Base-by-base conservation (phyloP, 1,140 invertebrate genomes). In the Nasonia giraulti region DNA sequence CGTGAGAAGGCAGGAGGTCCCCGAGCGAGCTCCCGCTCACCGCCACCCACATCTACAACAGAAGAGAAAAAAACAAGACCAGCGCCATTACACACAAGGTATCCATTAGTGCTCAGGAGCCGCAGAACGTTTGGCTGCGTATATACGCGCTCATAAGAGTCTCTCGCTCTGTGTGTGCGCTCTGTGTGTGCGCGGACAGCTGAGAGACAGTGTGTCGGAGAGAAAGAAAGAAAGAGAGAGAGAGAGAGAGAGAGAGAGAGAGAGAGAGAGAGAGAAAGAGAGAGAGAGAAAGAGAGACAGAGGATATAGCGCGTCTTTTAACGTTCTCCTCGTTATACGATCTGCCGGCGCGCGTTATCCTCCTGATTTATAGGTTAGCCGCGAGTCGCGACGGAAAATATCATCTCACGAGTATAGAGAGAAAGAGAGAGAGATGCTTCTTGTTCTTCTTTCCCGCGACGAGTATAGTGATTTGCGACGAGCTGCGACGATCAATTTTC, bases 21-120 rank as follows among this genome's bases (percentile, higher is more conserved):
- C 89, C 91, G 91, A 93, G 91, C 92, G 92, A 92, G 92, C 92
- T 93, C 91, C 92, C 92, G 92, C 92, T 93, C 93, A 93, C 92
- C 93, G 93, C 93, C 92, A 93, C 93, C 92, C 93, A 93, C 93
- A 93, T 93, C 93, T 93, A 93, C 91, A 93, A 93, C 92, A 93
- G 91, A 93, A 92, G 90, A 93, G 92, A 93, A 92, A 86, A 85
- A 83, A 93, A 92, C 92, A 93, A 93, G 92, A 93, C 92, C 92
- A 93, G 92, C 92, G 92, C 91, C 90, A 92, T 93, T 93, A 93
- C 92, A 93, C 90, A 93, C 91, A 93, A 93, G 91, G 89, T 92
- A 92, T 92, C 91, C 90, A 93, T 92, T 93, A 92, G 91, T 92
- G 90, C 23, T 7, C 40, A 44, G 40, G 31, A 44, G 40, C 62